Conservation (phyloP, 1,140 invertebrate species). For the Halesus radiatus region DNA sequence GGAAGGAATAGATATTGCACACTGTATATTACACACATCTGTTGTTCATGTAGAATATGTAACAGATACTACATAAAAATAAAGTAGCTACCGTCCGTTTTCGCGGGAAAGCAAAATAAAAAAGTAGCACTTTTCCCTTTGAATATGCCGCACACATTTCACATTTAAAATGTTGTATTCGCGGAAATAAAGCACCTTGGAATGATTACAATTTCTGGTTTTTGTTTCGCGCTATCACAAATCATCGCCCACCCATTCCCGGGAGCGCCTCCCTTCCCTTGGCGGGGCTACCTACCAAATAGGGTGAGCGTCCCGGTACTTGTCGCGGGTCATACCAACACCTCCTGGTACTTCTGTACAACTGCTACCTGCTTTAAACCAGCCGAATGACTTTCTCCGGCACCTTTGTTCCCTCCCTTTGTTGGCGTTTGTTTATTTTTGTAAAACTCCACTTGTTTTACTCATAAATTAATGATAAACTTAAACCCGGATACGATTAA, state of each 20-base stretch:
- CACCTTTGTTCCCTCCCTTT: not conserved
- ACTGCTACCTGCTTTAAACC: not conserved
- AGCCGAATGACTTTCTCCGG: constrained; percentile 8
- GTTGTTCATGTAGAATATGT: too few relatives aligned
- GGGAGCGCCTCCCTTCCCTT: not conserved
- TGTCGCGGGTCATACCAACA: not conserved
- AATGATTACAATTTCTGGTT: constrained; percentile 38
- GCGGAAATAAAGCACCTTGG: constrained; percentile 23
- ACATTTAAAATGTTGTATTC: not conserved
- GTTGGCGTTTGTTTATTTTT: constrained; percentile 24
- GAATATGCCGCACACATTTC: not conserved
- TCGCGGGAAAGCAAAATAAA: constrained; percentile 10
- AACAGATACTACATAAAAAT: too few relatives aligned
- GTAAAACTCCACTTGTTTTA: constrained; percentile 9
- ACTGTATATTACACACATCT: too few relatives aligned
- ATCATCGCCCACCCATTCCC: constrained; percentile 7
- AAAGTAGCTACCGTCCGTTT: too few relatives aligned
- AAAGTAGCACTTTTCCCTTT: constrained; percentile 12
- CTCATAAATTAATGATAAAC: constrained; percentile 15
- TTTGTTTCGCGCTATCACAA: constrained; percentile 34
- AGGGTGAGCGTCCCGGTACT: not conserved
- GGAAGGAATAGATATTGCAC: too few relatives aligned
- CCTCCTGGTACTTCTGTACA: not conserved
- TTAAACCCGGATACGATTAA: not conserved
- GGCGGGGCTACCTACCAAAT: not conserved